Conservation (phyloP, 2,888 invertebrate species). For the Dolichopus griseipennis region DNA sequence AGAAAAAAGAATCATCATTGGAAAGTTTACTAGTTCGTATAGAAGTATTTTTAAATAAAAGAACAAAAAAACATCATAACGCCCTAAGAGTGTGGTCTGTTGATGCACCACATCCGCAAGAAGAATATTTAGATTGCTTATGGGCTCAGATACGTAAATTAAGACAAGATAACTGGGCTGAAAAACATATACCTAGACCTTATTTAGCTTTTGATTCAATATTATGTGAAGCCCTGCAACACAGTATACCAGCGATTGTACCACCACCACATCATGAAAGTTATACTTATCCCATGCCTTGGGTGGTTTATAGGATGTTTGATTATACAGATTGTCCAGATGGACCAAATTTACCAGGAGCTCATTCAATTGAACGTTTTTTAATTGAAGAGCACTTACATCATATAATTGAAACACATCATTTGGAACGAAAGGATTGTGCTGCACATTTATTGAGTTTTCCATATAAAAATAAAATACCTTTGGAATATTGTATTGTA, state of each 20-base stretch:
- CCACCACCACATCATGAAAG: constrained; percentile 90
- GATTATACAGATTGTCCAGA: constrained; percentile 98
- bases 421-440: constrained; percentile 87
- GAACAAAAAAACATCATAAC: constrained; percentile 87
- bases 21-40: constrained; percentile 84
- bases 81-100: constrained; percentile 89
- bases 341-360: constrained; percentile 82
- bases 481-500: constrained; percentile 94
- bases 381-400: constrained; percentile 95
- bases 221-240: constrained; percentile 91
- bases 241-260: constrained; percentile 81
- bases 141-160: constrained; percentile 92
- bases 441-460: constrained; percentile 86
- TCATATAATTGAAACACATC: constrained; percentile 83
- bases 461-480: constrained; percentile 87
- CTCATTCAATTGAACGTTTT: constrained; percentile 95
- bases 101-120: constrained; percentile 92
- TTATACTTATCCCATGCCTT: constrained; percentile 87
- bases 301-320: constrained; percentile 92
- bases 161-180: constrained; percentile 90
- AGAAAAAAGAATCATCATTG: constrained; percentile 90
- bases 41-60: constrained; percentile 83
- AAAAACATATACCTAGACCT: constrained; percentile 90
- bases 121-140: constrained; percentile 91
- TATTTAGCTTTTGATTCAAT: constrained; percentile 93